Conservation (phyloP, 1,140 invertebrate species). For the Lucilia sericata region DNA sequence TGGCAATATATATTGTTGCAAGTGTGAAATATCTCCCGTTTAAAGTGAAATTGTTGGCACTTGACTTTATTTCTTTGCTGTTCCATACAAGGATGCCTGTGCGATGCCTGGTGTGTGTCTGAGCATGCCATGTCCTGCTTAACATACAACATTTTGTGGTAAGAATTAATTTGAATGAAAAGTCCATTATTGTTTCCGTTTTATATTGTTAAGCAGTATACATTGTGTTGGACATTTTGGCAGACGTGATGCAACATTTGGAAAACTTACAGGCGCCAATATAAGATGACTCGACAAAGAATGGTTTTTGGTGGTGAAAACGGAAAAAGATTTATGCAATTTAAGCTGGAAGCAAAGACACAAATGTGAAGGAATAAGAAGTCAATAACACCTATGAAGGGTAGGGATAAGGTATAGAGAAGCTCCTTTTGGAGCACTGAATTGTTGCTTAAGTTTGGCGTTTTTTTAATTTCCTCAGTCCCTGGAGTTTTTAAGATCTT, state of each 20-base stretch:
- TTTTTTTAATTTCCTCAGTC: not conserved
- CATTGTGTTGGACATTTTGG: constrained; percentile 27
- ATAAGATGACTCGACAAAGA: constrained; percentile 35
- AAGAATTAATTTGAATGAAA: constrained; percentile 67
- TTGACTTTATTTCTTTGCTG: constrained; percentile 16
- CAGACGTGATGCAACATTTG: constrained; percentile 48
- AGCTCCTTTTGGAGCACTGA: not conserved
- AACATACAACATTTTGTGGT: constrained; percentile 44
- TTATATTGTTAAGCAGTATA: constrained; percentile 19
- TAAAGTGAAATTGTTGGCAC: constrained; percentile 22
- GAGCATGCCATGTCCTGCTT: not conserved
- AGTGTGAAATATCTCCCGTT: constrained; percentile 3
- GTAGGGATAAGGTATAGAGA: too few species aligned
- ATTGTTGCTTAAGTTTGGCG: too few species aligned
- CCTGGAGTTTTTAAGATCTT: not conserved
- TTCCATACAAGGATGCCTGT: not conserved
- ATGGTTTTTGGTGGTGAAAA: not conserved
- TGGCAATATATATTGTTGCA: not conserved
- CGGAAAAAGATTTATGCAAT: too few species aligned
- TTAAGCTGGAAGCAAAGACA: not conserved
- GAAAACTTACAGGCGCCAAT: constrained; percentile 55
- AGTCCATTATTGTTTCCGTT: constrained; percentile 65
- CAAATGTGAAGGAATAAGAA: not conserved
- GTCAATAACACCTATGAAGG: not conserved
- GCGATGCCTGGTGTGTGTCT: not conserved